Evolutionary conservation across 2,888 invertebrate species (phyloP).

Genomic region (Nineta flava): DNA sequence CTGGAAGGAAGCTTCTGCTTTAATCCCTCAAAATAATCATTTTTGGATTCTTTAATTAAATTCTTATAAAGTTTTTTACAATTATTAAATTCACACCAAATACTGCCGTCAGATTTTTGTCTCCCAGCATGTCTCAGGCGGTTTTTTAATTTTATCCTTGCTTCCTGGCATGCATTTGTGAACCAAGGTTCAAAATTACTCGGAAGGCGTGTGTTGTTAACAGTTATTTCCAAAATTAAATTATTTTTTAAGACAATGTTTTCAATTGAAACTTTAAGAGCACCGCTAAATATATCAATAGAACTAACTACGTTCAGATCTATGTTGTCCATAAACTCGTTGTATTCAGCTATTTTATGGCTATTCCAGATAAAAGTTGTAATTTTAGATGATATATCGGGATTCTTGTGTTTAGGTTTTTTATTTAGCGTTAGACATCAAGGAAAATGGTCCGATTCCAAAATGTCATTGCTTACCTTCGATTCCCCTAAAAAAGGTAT

Average conservation of each 20-base stretch:
- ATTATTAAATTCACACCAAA: neutral
- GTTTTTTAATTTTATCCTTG: neutral
- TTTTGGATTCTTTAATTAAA: neutral
- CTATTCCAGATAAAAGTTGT: neutral
- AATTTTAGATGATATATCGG: neutral
- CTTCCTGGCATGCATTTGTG: neutral
- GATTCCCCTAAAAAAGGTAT: neutral
- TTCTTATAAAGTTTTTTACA: neutral
- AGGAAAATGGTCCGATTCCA: neutral
- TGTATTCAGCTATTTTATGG: neutral
- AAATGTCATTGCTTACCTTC: neutral
- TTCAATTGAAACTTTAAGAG: neutral
- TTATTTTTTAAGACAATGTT: neutral
- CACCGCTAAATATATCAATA: neutral
- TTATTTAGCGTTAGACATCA: neutral
- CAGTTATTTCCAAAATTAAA: neutral
- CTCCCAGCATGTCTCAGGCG: neutral
- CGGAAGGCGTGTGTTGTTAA: neutral
- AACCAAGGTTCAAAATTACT: neutral
- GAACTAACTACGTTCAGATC: neutral
- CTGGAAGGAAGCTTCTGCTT: neutral
- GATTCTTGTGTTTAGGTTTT: neutral
- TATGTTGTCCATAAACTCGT: neutral
- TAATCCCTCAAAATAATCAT: neutral
- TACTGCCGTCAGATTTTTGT: neutral